These are phyloP conservation scores for Dasyurus viverrinus DNA, from an alignment of 2,113 vertebrate genomes.

Conservation along the genomic window DNA sequence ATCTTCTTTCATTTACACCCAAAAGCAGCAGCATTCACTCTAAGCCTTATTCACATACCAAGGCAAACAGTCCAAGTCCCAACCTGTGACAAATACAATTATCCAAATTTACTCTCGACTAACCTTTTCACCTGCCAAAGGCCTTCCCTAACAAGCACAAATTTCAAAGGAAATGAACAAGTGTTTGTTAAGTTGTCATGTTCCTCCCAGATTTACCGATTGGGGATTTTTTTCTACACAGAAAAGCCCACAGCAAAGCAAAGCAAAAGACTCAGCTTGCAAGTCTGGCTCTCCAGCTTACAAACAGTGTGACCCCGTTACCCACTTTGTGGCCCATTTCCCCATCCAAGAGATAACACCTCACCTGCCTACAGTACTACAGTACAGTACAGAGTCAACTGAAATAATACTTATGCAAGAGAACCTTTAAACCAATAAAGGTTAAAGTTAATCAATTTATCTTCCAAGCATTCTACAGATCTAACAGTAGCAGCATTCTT, in stretches of 20 bases:
- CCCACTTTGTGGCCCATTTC: neutral
- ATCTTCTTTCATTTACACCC: slow-evolving; percentile 25
- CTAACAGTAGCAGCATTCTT: slow-evolving; percentile 54
- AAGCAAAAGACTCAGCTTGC: neutral
- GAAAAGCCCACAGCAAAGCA: neutral
- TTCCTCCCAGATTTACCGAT: slow-evolving; percentile 51
- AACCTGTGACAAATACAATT: slow-evolving; percentile 56
- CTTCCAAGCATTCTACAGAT: slow-evolving; percentile 58
- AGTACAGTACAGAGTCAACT: neutral
- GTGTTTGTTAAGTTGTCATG: slow-evolving; percentile 62
- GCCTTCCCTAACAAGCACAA: slow-evolving; percentile 52
- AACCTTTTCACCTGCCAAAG: slow-evolving; percentile 46
- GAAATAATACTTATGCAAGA: neutral
- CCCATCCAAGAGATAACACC: neutral
- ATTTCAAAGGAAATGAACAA: slow-evolving; percentile 66
- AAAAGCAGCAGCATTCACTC: slow-evolving; percentile 34
- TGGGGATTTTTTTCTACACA: slow-evolving; percentile 37
- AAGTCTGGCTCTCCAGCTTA: neutral
- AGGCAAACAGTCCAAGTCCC: neutral
- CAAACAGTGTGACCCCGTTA: neutral
- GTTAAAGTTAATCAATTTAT: slow-evolving; percentile 53
- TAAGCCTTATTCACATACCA: slow-evolving; percentile 33
- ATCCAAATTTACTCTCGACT: slow-evolving; percentile 55
- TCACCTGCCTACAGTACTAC: neutral
- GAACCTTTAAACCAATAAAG: neutral